Percentiles rank a stretch among this genome's conserved stretches.
phyloP scores from a whole-genome alignment of 1,140 invertebrate species.

The Apis laboriosa region DNA sequence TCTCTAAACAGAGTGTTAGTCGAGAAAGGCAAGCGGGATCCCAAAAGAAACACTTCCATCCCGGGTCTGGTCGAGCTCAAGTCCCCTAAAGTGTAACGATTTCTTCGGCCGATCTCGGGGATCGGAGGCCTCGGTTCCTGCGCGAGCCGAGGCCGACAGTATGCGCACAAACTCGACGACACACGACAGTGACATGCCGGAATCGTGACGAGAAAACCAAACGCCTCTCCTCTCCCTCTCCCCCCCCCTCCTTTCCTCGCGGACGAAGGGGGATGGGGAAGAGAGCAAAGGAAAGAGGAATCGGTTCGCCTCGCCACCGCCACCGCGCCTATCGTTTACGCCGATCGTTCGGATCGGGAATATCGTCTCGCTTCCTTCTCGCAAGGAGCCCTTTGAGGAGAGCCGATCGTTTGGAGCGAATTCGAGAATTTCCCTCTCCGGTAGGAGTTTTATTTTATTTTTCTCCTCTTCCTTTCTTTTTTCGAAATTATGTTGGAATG shows the following conservation, averaged over 20 bases:
- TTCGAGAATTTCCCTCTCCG: constrained; percentile 27
- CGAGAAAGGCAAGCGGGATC: not conserved
- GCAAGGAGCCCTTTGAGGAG: constrained; percentile 40
- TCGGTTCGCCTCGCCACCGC: constrained; percentile 11
- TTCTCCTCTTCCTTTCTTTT: no score
- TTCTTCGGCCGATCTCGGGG: constrained; percentile 53
- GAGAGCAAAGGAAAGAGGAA: constrained; percentile 32
- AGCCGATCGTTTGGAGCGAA: constrained; percentile 35
- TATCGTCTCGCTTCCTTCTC: constrained; percentile 43
- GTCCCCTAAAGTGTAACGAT: constrained; percentile 48
- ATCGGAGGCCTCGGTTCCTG: constrained; percentile 49
- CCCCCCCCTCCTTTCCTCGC: not conserved
- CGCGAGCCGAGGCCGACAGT: constrained; percentile 61
- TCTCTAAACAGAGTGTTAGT: not conserved
- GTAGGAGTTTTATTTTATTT: not conserved
- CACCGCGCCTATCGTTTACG: constrained; percentile 59
- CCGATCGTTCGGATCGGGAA: constrained; percentile 56
- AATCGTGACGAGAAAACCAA: constrained; percentile 73
- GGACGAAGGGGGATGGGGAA: constrained; percentile 32
- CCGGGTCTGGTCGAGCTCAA: not conserved
- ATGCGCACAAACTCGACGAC: constrained; percentile 65
- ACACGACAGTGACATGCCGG: constrained; percentile 69
- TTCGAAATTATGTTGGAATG: no score
- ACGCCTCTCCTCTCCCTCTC: constrained; percentile 10
- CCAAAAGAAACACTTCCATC: not conserved